phyloP scores from a whole-genome alignment of 2,888 invertebrate species.

The Mantis religiosa region DNA sequence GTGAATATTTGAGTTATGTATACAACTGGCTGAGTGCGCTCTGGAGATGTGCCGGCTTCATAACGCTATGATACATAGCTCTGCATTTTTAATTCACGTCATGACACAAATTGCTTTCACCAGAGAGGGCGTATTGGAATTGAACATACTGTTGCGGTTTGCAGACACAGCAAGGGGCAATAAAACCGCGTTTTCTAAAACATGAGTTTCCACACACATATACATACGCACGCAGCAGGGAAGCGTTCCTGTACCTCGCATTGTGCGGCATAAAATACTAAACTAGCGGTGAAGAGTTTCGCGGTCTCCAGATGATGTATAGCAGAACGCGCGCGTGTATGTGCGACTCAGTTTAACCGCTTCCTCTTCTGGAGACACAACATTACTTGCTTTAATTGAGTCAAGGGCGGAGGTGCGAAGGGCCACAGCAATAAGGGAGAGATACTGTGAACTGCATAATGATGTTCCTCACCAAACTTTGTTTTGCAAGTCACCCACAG shows the following conservation, averaged over 20 bases:
- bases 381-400: background rate
- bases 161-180: background rate
- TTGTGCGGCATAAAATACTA: no score
- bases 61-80: background rate
- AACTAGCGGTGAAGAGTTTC: no score
- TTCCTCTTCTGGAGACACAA: background rate
- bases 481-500: background rate
- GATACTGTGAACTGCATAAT: background rate
- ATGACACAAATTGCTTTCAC: background rate
- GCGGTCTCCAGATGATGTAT: background rate
- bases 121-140: background rate
- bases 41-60: background rate
- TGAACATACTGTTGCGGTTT: background rate
- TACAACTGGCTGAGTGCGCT: no score
- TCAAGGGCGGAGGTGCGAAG: background rate
- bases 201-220: background rate
- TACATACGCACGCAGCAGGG: background rate
- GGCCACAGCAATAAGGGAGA: background rate
- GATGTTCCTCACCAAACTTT: background rate
- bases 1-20: background rate
- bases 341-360: background rate
- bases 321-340: background rate
- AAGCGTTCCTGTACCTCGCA: background rate
- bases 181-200: background rate
- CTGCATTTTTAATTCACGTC: background rate